Conservation (phyloP, 1,140 invertebrate genomes). For the Lethrus apterus region DNA sequence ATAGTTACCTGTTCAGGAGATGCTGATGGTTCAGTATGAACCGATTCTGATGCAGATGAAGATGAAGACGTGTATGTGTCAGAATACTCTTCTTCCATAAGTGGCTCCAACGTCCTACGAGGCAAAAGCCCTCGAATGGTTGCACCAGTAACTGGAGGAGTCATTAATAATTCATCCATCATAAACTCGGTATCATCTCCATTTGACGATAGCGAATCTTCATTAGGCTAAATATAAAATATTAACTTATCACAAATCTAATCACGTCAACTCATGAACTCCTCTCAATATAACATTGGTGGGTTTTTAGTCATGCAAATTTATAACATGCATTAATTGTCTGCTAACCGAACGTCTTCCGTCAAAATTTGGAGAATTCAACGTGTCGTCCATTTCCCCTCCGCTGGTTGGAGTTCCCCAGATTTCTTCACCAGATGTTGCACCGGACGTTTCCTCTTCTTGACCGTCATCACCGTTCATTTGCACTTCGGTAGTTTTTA, state of each 20-base stretch:
- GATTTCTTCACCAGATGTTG: constrained; percentile 72
- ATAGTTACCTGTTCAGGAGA: constrained; percentile 51
- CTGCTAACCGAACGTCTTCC: constrained; percentile 55
- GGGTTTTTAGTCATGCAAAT: constrained; percentile 1
- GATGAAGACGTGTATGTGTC: constrained; percentile 41
- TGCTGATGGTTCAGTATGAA: constrained; percentile 44
- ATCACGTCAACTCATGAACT: too few relatives aligned
- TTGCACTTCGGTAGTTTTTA: constrained; percentile 42
- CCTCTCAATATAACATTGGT: background rate
- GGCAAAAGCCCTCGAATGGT: constrained; percentile 56
- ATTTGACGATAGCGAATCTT: constrained; percentile 52
- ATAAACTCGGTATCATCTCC: constrained; percentile 61
- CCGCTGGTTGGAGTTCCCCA: constrained; percentile 81
- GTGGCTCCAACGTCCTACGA: constrained; percentile 57
- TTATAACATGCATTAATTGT: too few relatives aligned
- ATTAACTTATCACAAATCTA: too few relatives aligned
- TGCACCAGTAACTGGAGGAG: constrained; percentile 58
- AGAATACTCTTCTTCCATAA: constrained; percentile 59
- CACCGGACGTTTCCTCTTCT: constrained; percentile 65
- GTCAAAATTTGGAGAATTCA: constrained; percentile 56
- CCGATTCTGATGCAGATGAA: constrained; percentile 32
- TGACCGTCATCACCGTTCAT: constrained; percentile 47
- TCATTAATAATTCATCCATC: constrained; percentile 65
- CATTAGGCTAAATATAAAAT: constrained; percentile 28
- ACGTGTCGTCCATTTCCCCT: constrained; percentile 63